Conservation (phyloP, 2,113 vertebrate genomes). For the Myotis lucifugus region DNA sequence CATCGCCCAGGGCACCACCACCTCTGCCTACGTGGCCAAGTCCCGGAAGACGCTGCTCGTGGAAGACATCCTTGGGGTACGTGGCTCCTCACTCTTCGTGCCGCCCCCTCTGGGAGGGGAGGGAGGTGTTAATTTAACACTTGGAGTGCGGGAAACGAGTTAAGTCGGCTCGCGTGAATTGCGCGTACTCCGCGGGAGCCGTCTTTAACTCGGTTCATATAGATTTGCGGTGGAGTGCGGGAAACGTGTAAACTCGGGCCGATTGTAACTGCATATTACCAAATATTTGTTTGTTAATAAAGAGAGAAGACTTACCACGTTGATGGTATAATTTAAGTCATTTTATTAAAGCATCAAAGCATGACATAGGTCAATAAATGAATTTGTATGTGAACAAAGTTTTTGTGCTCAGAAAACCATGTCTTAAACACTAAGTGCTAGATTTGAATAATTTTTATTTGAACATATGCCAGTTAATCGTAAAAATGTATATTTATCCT, state of each 20-base stretch:
- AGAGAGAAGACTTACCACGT: neutral
- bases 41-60: slow-evolving; percentile 94
- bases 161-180: no score
- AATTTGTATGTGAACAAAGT: neutral
- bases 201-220: no score
- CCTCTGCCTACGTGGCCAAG: slow-evolving; percentile 98
- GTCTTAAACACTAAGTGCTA: neutral
- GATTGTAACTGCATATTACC: no score
- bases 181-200: no score
- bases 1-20: slow-evolving; percentile 93
- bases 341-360: neutral
- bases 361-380: neutral
- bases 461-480: neutral
- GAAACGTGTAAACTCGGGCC: no score
- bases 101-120: neutral
- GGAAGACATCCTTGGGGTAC: slow-evolving; percentile 96
- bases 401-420: neutral
- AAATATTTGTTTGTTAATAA: no score
- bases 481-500: neutral
- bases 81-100: slow-evolving; percentile 32
- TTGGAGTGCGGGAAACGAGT: no score
- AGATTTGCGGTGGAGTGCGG: no score
- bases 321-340: neutral
- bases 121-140: neutral
- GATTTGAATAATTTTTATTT: neutral